These are phyloP conservation scores for Tachina lurida DNA, from an alignment of 2,888 invertebrate species.

Conservation along the genomic window DNA sequence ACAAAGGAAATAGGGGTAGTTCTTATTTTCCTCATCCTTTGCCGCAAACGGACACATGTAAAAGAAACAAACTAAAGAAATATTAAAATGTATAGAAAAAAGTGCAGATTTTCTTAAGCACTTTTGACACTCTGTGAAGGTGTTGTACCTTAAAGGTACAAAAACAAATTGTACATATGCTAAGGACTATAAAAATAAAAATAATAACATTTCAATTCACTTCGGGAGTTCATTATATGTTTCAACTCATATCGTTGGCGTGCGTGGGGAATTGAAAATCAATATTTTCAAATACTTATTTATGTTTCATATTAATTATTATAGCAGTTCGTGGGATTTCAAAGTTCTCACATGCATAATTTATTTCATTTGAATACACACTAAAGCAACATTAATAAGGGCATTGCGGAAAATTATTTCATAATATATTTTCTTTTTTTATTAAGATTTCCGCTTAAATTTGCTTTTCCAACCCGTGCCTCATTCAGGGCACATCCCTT, in stretches of 20 bases:
- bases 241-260: neutral
- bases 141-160: neutral
- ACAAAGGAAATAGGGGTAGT: neutral
- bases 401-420: too few relatives aligned
- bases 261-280: slow-evolving; percentile 7
- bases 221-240: slow-evolving; percentile 9
- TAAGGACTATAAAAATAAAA: neutral
- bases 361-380: neutral
- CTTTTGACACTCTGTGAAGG: neutral
- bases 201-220: slow-evolving; percentile 13
- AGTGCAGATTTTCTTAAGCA: neutral
- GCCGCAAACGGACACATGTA: too few relatives aligned
- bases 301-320: neutral
- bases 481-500: too few relatives aligned
- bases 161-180: neutral
- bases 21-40: neutral
- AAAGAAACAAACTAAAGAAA: neutral
- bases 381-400: neutral
- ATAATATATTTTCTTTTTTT: too few relatives aligned
- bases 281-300: slow-evolving; percentile 34
- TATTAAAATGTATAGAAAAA: neutral
- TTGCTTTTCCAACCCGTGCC: too few relatives aligned
- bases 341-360: neutral
- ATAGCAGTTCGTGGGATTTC: neutral
- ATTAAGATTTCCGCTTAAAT: too few relatives aligned